Base-by-base conservation (phyloP, 2,888 invertebrate species). In the Ptilodon capucinus region DNA sequence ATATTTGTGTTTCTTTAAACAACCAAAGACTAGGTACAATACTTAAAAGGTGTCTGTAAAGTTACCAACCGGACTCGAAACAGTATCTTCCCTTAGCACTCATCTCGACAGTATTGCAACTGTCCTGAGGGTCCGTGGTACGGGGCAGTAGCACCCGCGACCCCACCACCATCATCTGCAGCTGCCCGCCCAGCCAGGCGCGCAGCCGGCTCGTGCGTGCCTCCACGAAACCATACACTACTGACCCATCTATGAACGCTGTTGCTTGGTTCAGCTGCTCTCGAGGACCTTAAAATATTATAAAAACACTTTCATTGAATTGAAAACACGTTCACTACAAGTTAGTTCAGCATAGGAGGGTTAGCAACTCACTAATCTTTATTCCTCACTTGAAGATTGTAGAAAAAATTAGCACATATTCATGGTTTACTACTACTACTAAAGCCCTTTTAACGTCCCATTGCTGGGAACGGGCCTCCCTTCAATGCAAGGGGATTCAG, bases 241-340 rank as follows among this genome's bases (percentile, higher is more conserved):
- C 93, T 0, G 97, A 97, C 0, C 93, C 97, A 76, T 98, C 98
- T 14, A 98, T 93, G 80, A 93, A 98, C 0, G 97, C 92, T 0
- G 96, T 94, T 0, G 95, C 96, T 86, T 97, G 97, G 84, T 96
- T 97, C 46, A 97, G 76, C 71, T 97, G 98, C 70, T 98, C 94
- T 5, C 97, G 91, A 0, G 95, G 94, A 11, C 96, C 93, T 93
- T n/a, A 11, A 28, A 11, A n/a, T 11, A n/a, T n/a, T n/a, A n/a
- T n/a, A n/a, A n/a, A n/a, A n/a, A n/a, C n/a, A n/a, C n/a, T n/a
- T n/a, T n/a, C n/a, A n/a, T n/a, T n/a, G n/a, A n/a, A n/a, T n/a
- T n/a, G n/a, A n/a, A n/a, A n/a, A n/a, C n/a, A n/a, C n/a, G n/a
- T n/a, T n/a, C n/a, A n/a, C n/a, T n/a, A n/a, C n/a, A n/a, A n/a